Percentiles rank a stretch among this genome's conserved stretches.
Conservation (phyloP, 2,888 invertebrate genomes). For the Eupithecia abbreviata region DNA sequence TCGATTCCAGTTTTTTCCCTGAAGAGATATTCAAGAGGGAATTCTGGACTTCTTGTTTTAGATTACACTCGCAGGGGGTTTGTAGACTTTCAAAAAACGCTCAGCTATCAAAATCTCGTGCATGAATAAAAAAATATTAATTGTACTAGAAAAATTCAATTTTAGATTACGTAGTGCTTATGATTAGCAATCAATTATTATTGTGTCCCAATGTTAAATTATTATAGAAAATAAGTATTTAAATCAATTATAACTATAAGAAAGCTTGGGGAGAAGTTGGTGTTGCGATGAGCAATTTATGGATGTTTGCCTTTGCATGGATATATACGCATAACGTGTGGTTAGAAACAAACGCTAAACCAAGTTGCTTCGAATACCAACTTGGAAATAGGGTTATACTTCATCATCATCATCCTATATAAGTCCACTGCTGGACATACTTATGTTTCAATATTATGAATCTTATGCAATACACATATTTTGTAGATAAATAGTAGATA, state of each 20-base stretch:
- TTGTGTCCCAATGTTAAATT: slow-evolving; percentile 28
- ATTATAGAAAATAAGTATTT: slow-evolving; percentile 24
- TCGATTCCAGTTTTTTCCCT: not conserved
- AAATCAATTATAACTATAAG: slow-evolving; percentile 28
- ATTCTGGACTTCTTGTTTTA: not conserved
- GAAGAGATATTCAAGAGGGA: not conserved
- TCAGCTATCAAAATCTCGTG: not conserved
- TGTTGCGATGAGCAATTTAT: slow-evolving; percentile 9
- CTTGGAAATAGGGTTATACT: not conserved
- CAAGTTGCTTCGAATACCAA: not conserved
- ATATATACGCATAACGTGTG: not conserved
- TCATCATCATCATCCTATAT: no score
- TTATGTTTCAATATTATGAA: no score
- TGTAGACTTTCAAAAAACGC: not conserved
- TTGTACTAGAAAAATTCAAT: not conserved
- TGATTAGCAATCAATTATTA: slow-evolving; percentile 23
- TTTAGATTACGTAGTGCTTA: slow-evolving; percentile 12
- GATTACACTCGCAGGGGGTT: not conserved
- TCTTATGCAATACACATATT: no score
- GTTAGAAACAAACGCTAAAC: not conserved
- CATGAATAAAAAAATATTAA: not conserved
- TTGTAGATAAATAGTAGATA: no score
- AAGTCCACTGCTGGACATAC: no score
- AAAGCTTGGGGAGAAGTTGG: slow-evolving; percentile 16
- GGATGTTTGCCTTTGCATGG: slow-evolving; percentile 22